A percentile compares a stretch with the other conserved stretches of the same genome.
phyloP scores from a whole-genome alignment of 2,888 invertebrate species.

The Rhingia campestris region DNA sequence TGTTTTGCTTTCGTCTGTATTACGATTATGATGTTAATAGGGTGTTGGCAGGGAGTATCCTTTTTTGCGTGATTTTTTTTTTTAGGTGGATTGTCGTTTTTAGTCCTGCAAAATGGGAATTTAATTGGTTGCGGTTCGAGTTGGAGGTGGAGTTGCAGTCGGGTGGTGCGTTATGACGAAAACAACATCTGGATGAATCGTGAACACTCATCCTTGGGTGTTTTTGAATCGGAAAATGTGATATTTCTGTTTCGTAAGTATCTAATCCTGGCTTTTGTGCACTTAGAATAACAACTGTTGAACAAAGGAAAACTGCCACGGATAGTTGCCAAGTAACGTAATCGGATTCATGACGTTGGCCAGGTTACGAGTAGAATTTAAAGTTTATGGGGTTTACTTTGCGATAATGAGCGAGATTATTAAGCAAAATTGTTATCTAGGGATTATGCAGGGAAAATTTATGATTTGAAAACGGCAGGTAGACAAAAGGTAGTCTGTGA shows the following conservation, averaged over 20 bases:
- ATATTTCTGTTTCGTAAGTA: background rate
- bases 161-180: conserved; percentile 25
- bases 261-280: background rate
- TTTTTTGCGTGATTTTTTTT: background rate
- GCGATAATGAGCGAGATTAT: background rate
- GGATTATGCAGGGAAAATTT: background rate
- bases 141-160: conserved; percentile 9
- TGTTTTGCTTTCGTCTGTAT: conserved; percentile 39
- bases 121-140: conserved; percentile 62
- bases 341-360: conserved; percentile 1
- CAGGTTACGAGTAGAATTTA: background rate
- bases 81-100: conserved; percentile 29
- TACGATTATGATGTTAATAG: conserved; percentile 66
- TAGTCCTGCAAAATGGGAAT: conserved; percentile 38
- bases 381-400: background rate
- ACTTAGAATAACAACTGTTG: background rate
- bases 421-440: conserved; percentile 3
- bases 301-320: too few relatives aligned
- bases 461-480: background rate
- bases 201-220: background rate
- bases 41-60: conserved; percentile 26
- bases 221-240: background rate
- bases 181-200: conserved; percentile 57
- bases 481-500: too few relatives aligned
- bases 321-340: conserved; percentile 9